Evolutionary conservation across 37 sponge, comb jelly and placozoan genomes (phyloP).

Genomic region (Haliclona indistincta): DNA sequence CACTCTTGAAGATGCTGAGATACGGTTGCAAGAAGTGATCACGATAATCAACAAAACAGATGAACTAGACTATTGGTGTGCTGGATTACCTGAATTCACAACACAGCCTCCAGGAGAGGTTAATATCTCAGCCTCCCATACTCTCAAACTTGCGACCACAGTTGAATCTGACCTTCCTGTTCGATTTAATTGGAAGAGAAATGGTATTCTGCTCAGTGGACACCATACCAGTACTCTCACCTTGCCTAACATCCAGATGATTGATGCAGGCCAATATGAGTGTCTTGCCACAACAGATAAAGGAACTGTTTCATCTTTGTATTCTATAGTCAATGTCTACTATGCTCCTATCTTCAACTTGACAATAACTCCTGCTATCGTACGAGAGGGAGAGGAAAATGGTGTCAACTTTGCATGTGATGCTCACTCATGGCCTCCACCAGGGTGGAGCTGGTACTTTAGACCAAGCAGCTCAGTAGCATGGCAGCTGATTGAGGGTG

Average conservation of each 20-base stretch:
- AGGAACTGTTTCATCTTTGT: neutral
- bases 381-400: neutral
- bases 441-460: neutral
- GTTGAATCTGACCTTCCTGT: neutral
- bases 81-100: too few species aligned
- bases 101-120: too few species aligned
- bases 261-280: neutral
- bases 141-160: too few species aligned
- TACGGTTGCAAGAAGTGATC: too few species aligned
- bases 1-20: too few species aligned
- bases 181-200: constrained; percentile 13
- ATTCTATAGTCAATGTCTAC: neutral
- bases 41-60: too few species aligned
- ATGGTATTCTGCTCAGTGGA: constrained; percentile 16
- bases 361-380: neutral
- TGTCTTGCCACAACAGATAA: neutral
- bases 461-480: neutral
- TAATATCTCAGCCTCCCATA: too few species aligned
- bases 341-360: neutral
- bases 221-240: neutral
- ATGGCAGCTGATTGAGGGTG: constrained; percentile 17
- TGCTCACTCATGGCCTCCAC: neutral
- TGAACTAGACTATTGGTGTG: too few species aligned
- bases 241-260: neutral
- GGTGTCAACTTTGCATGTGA: neutral